phyloP scores from a whole-genome alignment of 2,113 vertebrate species.

The Taurulus bubalis region DNA sequence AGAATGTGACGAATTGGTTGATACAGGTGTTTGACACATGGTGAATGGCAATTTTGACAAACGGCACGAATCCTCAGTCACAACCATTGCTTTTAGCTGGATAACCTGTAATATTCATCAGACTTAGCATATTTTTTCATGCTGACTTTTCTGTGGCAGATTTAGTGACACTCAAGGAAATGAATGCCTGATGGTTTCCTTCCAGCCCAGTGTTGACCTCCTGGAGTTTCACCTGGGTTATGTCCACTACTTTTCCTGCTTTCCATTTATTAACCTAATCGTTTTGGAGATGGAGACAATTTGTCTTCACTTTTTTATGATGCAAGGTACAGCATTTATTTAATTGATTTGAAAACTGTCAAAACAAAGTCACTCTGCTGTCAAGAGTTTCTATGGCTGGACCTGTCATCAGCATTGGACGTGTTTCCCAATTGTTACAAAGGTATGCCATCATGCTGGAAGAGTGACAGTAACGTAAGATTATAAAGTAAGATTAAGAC shows the following conservation, averaged over 20 bases:
- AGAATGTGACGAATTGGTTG: not conserved
- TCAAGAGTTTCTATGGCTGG: slow-evolving; percentile 11
- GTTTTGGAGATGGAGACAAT: not conserved
- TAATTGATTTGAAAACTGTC: slow-evolving; percentile 6
- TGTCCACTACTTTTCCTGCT: slow-evolving; percentile 31
- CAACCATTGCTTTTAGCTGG: not conserved
- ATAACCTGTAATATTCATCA: not conserved
- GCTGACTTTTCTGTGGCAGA: not conserved
- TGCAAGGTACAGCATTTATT: not conserved
- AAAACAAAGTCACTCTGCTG: slow-evolving; percentile 13
- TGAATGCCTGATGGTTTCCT: slow-evolving; percentile 64
- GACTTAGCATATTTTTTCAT: not conserved
- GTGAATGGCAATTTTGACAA: not conserved
- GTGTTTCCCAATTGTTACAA: slow-evolving; percentile 46
- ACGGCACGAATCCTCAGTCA: not conserved
- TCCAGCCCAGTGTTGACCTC: slow-evolving; percentile 60
- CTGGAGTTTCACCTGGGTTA: not conserved
- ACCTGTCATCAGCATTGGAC: slow-evolving; percentile 7
- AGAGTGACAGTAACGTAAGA: slow-evolving; percentile 52
- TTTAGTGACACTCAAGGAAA: slow-evolving; percentile 73
- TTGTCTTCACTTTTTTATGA: not conserved
- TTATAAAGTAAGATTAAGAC: slow-evolving; percentile 30
- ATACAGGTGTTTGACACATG: not conserved
- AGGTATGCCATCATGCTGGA: slow-evolving; percentile 57
- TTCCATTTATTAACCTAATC: slow-evolving; percentile 15